Evolutionary conservation across 2,888 invertebrate genomes (phyloP), one percentile per base, ranked within the genome.

Genomic region (Enchytraeus crypticus): DNA sequence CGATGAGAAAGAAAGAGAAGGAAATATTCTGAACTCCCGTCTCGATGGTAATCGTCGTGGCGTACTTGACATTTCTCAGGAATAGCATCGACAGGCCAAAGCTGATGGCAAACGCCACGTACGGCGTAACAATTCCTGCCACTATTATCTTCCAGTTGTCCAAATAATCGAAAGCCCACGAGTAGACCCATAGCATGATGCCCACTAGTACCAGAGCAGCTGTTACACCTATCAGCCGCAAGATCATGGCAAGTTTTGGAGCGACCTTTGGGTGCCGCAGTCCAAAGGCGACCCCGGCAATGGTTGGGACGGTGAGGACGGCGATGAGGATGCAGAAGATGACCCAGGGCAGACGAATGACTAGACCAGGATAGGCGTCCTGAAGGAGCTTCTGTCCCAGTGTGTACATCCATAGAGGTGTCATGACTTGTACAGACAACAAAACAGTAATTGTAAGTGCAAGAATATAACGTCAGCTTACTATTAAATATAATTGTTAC

Each of bases 351-450:
- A 54, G 32, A 5, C 34, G 29, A 21, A 54, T 26, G 21, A 27
- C 34, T 4, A 27, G 27, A 23, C 2, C 3, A 14, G 55, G 55
- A 18, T 38, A 54, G 21, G 33, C 55, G 32, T 23, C 26, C 18
- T 21, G 0, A 2, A 54, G 43, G 5, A 54, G 27, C n/a, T 33
- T 1, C 8, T n/a, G 1, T 5, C 55, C 55, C 23, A 54, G 33
- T 34, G 55, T 54, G 38, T 23, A 54, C 34, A 54, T 54, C 55
- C 55, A 54, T 27, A 54, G 23, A 5, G 55, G 55, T 21, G 34
- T 54, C 55, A 54, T 54, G 27, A 30, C 54, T 54, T n/a, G n/a
- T n/a, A n/a, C n/a, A n/a, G n/a, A n/a, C n/a, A n/a, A n/a, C n/a
- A n/a, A n/a, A n/a, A n/a, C n/a, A n/a, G n/a, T n/a, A n/a, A n/a